phyloP scores from a whole-genome alignment of 2,797 vertebrate genomes.

The Sebastes vulpes region DNA sequence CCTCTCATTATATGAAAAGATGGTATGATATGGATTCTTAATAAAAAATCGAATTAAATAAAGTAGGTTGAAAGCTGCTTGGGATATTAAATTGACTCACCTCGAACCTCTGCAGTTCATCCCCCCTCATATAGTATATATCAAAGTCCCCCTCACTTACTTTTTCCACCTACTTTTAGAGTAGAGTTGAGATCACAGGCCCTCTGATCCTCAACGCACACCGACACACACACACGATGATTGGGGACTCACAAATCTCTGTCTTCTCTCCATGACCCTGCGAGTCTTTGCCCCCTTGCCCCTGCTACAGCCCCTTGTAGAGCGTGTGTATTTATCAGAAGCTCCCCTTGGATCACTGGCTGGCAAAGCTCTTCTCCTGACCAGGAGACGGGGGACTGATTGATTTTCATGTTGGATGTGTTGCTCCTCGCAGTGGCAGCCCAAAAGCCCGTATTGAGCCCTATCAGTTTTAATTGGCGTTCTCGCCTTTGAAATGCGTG shows the following conservation, averaged over 20 bases:
- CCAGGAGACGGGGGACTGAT: conserved; percentile 44
- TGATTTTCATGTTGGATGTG: conserved; percentile 78
- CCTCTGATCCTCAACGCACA: conserved; percentile 38
- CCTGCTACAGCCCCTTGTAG: conserved; percentile 13
- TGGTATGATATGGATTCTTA: neutral
- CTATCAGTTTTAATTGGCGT: conserved; percentile 85
- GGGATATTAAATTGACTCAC: conserved; percentile 1
- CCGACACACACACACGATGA: conserved; percentile 40
- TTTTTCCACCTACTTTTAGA: conserved; percentile 41
- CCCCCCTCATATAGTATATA: conserved; percentile 5
- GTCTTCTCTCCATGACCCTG: conserved; percentile 30
- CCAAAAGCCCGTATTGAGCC: conserved; percentile 82
- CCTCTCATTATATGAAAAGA: neutral
- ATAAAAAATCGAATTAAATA: neutral
- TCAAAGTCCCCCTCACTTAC: conserved; percentile 39
- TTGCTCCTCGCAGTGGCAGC: conserved; percentile 67
- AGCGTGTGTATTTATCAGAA: conserved; percentile 53
- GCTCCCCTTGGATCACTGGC: conserved; percentile 50
- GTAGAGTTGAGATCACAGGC: conserved; percentile 53
- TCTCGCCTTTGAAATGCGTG: conserved; percentile 82
- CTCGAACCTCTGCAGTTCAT: conserved; percentile 1
- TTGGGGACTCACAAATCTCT: conserved; percentile 31
- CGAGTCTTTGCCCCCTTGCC: conserved; percentile 13
- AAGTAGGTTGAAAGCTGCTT: neutral
- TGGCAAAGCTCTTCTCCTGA: conserved; percentile 52